Percentiles rank a stretch among this genome's conserved stretches.
Evolutionary conservation across 2,113 vertebrate species (phyloP).

Genomic region (Campylomormyrus tamandua): DNA sequence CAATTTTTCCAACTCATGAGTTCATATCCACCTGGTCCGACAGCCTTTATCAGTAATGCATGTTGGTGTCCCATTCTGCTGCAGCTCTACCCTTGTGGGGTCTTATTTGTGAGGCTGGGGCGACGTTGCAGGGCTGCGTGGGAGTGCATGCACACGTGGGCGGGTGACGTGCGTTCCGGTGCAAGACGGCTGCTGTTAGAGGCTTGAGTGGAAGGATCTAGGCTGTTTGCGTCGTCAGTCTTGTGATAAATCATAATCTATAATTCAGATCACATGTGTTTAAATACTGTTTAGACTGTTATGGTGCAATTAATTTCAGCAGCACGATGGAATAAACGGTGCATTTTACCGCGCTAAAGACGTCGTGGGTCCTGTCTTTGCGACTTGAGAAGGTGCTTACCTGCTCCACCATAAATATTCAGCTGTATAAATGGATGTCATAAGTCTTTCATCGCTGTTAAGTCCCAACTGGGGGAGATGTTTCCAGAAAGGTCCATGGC

Average conservation of each 20-base stretch:
- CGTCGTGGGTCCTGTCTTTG: neutral
- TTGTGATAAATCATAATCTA: neutral
- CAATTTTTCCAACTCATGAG: neutral
- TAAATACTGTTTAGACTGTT: neutral
- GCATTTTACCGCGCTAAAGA: neutral
- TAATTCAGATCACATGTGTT: neutral
- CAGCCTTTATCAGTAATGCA: neutral
- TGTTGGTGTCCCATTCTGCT: neutral
- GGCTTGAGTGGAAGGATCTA: neutral
- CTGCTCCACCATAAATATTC: neutral
- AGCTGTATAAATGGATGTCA: neutral
- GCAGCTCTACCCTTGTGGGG: neutral
- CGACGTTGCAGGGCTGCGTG: neutral
- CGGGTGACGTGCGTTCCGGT: neutral
- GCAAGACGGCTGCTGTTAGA: neutral
- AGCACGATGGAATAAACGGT: neutral
- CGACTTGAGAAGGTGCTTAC: neutral
- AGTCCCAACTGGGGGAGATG: neutral
- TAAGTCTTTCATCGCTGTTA: neutral
- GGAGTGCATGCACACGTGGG: neutral
- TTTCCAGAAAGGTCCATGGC: neutral
- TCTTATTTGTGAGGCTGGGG: neutral
- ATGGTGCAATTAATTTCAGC: neutral
- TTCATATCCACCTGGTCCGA: neutral
- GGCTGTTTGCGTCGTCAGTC: neutral